Evolutionary conservation across 2,113 vertebrate species (phyloP).

Genomic region (Ictalurus punctatus): DNA sequence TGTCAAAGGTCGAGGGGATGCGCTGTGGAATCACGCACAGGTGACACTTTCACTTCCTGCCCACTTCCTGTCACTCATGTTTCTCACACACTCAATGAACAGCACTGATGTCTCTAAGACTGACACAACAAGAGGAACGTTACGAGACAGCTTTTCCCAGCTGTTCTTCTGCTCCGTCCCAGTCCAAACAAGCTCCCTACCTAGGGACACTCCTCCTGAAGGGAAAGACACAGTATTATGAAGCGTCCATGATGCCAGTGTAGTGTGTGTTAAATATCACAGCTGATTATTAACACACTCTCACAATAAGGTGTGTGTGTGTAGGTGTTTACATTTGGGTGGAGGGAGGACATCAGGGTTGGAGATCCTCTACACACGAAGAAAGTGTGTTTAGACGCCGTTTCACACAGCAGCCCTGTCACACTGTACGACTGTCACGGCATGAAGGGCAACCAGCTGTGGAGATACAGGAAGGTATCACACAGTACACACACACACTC

Average conservation of each 20-base stretch:
- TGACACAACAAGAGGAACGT: not conserved
- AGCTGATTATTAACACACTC: not conserved
- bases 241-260: not conserved
- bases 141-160: not conserved
- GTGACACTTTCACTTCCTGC: slow-evolving; percentile 63
- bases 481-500: not conserved
- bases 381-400: slow-evolving; percentile 93
- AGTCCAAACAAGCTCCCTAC: not conserved
- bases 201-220: not conserved
- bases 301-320: not conserved
- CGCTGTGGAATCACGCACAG: slow-evolving; percentile 89
- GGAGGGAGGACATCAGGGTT: slow-evolving; percentile 92
- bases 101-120: not conserved
- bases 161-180: not conserved
- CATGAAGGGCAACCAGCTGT: slow-evolving; percentile 98
- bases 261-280: not conserved
- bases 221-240: not conserved
- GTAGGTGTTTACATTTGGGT: slow-evolving; percentile 95
- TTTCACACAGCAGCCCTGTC: slow-evolving; percentile 89
- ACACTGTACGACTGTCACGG: slow-evolving; percentile 96
- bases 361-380: slow-evolving; percentile 93
- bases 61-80: not conserved
- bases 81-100: not conserved
- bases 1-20: slow-evolving; percentile 79
- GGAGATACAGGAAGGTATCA: slow-evolving; percentile 88